Percentiles rank a stretch among this genome's conserved stretches.
phyloP scores from a whole-genome alignment of 1,140 invertebrate species.

The Neoseiulus cucumeris region DNA sequence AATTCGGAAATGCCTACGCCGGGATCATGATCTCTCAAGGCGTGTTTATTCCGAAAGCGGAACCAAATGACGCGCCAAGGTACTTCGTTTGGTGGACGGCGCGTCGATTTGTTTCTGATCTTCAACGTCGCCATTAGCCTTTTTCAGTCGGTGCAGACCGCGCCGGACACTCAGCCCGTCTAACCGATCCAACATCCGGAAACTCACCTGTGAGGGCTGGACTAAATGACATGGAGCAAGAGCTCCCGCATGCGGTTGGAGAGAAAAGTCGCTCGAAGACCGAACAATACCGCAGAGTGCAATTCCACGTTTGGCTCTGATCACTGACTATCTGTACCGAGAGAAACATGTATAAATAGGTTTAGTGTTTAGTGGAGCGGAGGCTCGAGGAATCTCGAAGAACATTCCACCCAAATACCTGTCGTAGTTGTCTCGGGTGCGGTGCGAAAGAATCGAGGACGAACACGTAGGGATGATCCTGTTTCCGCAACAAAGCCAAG shows the following conservation, averaged over 20 bases:
- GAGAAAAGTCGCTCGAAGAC: neutral
- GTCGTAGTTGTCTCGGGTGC: neutral
- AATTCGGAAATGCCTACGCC: no score
- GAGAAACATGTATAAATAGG: neutral
- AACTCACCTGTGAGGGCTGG: conserved; percentile 3
- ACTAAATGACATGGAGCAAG: neutral
- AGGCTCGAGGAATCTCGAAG: neutral
- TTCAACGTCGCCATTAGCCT: no score
- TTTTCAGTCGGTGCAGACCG: no score
- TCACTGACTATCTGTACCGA: neutral
- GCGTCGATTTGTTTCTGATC: no score
- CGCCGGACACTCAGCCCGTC: no score
- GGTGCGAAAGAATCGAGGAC: neutral
- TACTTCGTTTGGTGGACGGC: no score
- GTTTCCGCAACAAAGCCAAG: neutral
- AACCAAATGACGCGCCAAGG: no score
- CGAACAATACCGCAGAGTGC: neutral
- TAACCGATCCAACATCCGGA: no score
- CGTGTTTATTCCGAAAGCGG: no score
- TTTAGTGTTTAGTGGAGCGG: neutral
- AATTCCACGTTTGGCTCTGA: neutral
- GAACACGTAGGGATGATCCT: neutral
- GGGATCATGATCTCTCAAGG: no score
- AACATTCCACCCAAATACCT: neutral
- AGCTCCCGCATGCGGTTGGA: neutral